Conservation (phyloP, 2,888 invertebrate genomes). For the Agrochola lota region DNA sequence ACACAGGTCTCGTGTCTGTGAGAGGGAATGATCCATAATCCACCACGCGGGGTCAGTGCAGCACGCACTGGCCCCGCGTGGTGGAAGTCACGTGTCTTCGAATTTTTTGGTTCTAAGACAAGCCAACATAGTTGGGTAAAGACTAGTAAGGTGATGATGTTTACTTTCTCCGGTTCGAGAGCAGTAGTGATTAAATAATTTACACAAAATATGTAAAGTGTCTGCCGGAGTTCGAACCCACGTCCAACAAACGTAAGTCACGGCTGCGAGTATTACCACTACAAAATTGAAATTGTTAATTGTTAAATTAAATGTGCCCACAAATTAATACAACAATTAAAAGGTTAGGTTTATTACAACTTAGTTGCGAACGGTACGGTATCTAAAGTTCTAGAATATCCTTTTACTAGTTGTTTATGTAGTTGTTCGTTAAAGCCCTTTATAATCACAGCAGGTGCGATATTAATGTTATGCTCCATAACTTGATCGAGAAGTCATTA, state of each 20-base stretch:
- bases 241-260: background rate
- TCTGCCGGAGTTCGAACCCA: background rate
- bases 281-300: background rate
- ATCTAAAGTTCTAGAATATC: background rate
- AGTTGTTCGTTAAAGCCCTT: background rate
- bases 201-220: background rate
- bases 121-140: background rate
- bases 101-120: background rate
- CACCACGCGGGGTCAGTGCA: background rate
- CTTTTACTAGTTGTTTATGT: background rate
- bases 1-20: background rate
- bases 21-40: background rate
- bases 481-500: conserved; percentile 32
- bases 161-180: background rate
- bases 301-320: background rate
- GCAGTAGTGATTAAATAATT: background rate
- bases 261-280: background rate
- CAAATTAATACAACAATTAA: background rate
- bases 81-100: background rate
- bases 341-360: background rate
- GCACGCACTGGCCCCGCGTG: no score
- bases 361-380: background rate
- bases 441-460: background rate
- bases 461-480: conserved; percentile 19
- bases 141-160: background rate